These are phyloP conservation scores for Neostethus bicornis DNA, from an alignment of 2,797 vertebrate genomes.

Conservation along the genomic window DNA sequence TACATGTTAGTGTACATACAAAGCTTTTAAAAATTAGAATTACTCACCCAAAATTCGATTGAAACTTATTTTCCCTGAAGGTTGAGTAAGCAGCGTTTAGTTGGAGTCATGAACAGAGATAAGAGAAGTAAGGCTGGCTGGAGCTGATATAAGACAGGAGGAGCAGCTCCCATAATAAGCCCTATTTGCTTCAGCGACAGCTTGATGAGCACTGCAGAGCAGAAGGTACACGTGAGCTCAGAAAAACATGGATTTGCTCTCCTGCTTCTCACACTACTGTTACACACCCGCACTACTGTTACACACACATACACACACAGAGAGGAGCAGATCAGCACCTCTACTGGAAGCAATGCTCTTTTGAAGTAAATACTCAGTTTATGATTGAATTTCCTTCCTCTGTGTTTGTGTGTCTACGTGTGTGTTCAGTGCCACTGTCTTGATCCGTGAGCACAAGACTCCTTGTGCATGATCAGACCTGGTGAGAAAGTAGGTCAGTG, in stretches of 20 bases:
- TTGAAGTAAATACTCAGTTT: not conserved
- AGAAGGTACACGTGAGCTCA: slow-evolving; percentile 55
- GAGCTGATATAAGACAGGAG: slow-evolving; percentile 44
- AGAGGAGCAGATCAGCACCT: not conserved
- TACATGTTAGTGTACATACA: not conserved
- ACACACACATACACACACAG: too few species aligned
- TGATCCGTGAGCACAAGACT: slow-evolving; percentile 9
- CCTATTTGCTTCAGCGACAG: slow-evolving; percentile 45
- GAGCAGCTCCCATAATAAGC: slow-evolving; percentile 55
- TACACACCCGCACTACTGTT: slow-evolving; percentile 9
- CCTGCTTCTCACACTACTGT: slow-evolving; percentile 9
- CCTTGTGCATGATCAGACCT: slow-evolving; percentile 3
- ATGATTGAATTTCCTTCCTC: not conserved
- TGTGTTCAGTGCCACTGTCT: not conserved
- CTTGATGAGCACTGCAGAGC: slow-evolving; percentile 41
- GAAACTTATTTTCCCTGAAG: slow-evolving; percentile 4
- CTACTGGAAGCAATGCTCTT: not conserved
- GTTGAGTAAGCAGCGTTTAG: slow-evolving; percentile 5
- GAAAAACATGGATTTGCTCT: slow-evolving; percentile 45
- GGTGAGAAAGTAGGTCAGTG: slow-evolving; percentile 69
- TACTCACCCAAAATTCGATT: slow-evolving; percentile 33
- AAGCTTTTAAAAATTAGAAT: not conserved
- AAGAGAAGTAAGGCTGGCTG: slow-evolving; percentile 35
- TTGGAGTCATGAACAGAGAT: slow-evolving; percentile 41
- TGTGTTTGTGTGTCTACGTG: not conserved